Conservation (phyloP, 2,888 invertebrate species). For the Philereme transversata region DNA sequence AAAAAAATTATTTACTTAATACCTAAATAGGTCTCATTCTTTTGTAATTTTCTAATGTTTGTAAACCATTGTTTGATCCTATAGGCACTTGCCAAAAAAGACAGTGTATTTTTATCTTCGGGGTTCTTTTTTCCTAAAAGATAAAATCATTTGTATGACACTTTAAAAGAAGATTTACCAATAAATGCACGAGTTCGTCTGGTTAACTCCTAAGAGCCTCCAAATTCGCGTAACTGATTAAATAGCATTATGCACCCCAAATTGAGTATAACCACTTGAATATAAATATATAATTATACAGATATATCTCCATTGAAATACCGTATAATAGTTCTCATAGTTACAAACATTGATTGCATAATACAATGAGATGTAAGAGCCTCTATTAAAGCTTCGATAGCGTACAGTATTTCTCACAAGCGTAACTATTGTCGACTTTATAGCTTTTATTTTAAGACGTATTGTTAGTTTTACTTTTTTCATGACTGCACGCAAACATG, state of each 20-base stretch:
- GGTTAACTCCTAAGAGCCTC: neutral
- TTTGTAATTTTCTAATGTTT: no score
- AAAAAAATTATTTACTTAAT: no score
- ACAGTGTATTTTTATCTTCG: no score
- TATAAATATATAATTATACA: conserved; percentile 19
- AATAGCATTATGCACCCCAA: conserved; percentile 10
- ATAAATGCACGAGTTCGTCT: no score
- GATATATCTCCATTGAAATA: conserved; percentile 25
- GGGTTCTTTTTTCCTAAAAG: no score
- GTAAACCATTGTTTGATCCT: no score
- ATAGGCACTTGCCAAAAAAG: no score
- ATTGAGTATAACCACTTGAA: conserved; percentile 21
- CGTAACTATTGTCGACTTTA: conserved; percentile 1
- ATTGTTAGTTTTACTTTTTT: conserved; percentile 18
- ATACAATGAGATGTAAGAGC: conserved; percentile 36
- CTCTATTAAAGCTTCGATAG: conserved; percentile 37
- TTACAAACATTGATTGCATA: conserved; percentile 37
- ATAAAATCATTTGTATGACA: no score
- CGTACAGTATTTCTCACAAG: conserved; percentile 24
- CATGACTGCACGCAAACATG: conserved; percentile 14
- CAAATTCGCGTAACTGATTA: conserved; percentile 5
- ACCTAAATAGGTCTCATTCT: no score
- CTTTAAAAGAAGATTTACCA: no score
- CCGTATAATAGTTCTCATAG: conserved; percentile 32
- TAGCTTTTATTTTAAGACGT: neutral